These are phyloP conservation scores for Poecilia wingei DNA, from an alignment of 2,797 vertebrate genomes.

Conservation along the genomic window DNA sequence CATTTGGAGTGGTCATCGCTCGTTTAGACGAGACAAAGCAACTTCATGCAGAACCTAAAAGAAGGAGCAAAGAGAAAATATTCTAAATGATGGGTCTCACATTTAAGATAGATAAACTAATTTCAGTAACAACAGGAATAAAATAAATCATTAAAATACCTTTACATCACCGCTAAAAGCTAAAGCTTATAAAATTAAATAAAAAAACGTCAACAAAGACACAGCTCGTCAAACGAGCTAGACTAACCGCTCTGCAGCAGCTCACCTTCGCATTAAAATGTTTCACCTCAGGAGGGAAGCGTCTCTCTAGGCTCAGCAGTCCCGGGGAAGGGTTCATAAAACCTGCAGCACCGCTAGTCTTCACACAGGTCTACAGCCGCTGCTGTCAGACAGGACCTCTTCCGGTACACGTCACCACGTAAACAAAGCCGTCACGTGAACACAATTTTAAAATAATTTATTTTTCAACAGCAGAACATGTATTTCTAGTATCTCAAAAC, in stretches of 20 bases:
- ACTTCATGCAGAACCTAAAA: constrained; percentile 45
- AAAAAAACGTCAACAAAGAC: not conserved
- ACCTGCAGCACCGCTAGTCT: not conserved
- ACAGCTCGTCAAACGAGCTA: not conserved
- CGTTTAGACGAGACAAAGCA: constrained; percentile 11
- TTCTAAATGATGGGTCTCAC: not conserved
- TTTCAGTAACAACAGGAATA: no score
- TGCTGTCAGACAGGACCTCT: constrained; percentile 5
- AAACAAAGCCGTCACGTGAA: constrained; percentile 65
- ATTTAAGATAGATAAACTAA: not conserved
- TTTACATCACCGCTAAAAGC: not conserved
- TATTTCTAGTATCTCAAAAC: not conserved
- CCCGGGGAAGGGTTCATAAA: not conserved
- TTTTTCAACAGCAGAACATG: not conserved
- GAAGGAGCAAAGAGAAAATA: not conserved
- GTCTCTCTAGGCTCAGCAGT: not conserved
- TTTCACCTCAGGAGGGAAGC: not conserved
- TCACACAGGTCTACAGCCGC: not conserved
- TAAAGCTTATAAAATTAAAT: not conserved
- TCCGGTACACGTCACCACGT: constrained; percentile 73
- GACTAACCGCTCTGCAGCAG: not conserved
- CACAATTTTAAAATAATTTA: not conserved
- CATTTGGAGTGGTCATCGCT: constrained; percentile 83
- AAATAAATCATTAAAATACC: not conserved
- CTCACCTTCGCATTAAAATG: not conserved